phyloP scores from a whole-genome alignment of 2,888 invertebrate genomes.

The Drosophila yooni region DNA sequence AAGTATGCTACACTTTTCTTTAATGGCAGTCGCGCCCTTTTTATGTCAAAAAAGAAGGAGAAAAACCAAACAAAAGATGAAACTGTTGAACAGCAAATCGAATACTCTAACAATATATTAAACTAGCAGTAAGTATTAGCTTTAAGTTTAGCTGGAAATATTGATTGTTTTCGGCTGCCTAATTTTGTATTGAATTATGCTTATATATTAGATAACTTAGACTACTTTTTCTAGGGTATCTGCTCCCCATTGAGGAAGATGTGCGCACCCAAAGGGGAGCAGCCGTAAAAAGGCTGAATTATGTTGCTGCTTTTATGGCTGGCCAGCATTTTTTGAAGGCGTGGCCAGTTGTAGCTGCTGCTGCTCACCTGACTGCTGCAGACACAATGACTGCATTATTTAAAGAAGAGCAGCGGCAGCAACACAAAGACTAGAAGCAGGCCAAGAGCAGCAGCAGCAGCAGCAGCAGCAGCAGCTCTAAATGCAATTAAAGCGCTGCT shows the following conservation, averaged over 20 bases:
- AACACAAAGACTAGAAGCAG: background rate
- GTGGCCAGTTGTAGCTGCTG: slow-evolving; percentile 23
- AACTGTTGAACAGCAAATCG: background rate
- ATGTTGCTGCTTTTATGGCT: slow-evolving; percentile 56
- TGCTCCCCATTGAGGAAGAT: background rate
- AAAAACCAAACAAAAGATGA: slow-evolving; percentile 20
- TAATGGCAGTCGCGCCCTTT: slow-evolving; percentile 73
- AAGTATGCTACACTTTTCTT: slow-evolving; percentile 77
- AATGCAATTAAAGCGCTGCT: slow-evolving; percentile 79
- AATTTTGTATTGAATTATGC: background rate
- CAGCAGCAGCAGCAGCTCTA: slow-evolving; percentile 48
- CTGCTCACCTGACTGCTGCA: slow-evolving; percentile 61
- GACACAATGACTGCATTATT: slow-evolving; percentile 80
- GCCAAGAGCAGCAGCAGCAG: slow-evolving; percentile 24
- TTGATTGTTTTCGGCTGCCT: background rate
- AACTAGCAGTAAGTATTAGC: background rate
- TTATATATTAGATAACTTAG: background rate
- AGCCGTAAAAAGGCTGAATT: slow-evolving; percentile 58
- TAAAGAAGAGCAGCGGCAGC: slow-evolving; percentile 46
- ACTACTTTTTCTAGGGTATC: background rate
- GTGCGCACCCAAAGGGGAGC: background rate
- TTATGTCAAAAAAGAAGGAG: slow-evolving; percentile 66
- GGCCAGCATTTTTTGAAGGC: slow-evolving; percentile 52
- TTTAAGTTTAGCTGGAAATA: background rate
- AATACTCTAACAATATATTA: slow-evolving; percentile 8